These are phyloP conservation scores for Nasonia oneida DNA, from an alignment of 2,888 invertebrate genomes.

Conservation along the genomic window DNA sequence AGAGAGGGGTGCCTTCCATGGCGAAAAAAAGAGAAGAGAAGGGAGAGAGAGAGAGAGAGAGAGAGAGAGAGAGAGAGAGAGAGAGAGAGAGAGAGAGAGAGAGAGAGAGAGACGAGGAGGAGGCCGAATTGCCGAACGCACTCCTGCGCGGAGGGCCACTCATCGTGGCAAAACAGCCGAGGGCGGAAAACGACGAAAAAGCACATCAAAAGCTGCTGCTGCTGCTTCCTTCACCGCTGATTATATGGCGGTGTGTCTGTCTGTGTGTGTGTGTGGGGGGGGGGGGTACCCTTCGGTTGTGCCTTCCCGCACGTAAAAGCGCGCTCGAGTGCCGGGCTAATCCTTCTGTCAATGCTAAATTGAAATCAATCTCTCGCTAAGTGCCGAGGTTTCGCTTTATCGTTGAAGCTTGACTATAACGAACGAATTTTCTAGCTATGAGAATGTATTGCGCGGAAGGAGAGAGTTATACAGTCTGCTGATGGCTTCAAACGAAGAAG, in stretches of 20 bases:
- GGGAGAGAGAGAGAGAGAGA: not conserved
- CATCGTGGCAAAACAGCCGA: conserved; percentile 41
- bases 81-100: no score
- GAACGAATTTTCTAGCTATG: not conserved
- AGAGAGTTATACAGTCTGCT: not conserved
- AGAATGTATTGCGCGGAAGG: not conserved
- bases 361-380: conserved; percentile 37
- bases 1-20: not conserved
- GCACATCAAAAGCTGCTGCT: conserved; percentile 53
- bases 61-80: no score
- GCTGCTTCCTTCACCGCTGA: conserved; percentile 27
- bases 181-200: conserved; percentile 30
- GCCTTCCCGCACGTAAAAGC: conserved; percentile 19
- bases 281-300: not conserved
- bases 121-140: conserved; percentile 30
- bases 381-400: conserved; percentile 21
- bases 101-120: not conserved
- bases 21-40: not conserved
- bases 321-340: conserved; percentile 45
- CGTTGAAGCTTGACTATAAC: not conserved
- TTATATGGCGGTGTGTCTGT: not conserved
- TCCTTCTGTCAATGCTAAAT: conserved; percentile 22
- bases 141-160: conserved; percentile 43
- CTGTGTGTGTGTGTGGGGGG: no score
- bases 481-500: not conserved